Evolutionary conservation across 2,888 invertebrate species (phyloP), one percentile per base, ranked within the genome.

Genomic region (Parnassius glacialis): DNA sequence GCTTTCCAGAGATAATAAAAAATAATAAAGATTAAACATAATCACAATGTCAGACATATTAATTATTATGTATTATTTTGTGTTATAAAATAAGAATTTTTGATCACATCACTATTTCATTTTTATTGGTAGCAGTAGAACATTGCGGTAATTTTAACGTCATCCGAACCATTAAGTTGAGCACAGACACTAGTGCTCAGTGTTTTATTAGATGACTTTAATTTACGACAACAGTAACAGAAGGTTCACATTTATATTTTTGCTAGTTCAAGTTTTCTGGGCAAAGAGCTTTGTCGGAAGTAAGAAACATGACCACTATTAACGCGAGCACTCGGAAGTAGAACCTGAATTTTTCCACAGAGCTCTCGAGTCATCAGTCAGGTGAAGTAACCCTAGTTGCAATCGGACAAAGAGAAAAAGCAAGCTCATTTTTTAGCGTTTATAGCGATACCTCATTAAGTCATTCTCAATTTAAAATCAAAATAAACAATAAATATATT

Each of bases 331-430:
- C 61, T 59, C 25, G 52, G 52, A 62, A 61, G 60, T 60, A 64
- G 52, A 48, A 66, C 63, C 62, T 64, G 64, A 64, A 65, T 57
- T 64, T 67, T 68, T 65, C 66, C 64, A 64, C 65, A 64, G 61
- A 59, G 50, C 61, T 65, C 67, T 61, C 43, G 61, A 67, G 67
- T 65, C 71, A 72, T 72, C 70, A 70, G 68, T 72, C 68, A 72
- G 64, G 52, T 65, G 59, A 65, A 71, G 68, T 68, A 66, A 56
- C 55, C 43, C 48, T 56, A 10, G 52, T 47, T 45, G 52, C 44
- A 63, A 64, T 59, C 65, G 59, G 65, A 65, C 61, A 65, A 65
- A 65, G 64, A 65, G 65, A 68, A 66, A 62, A 65, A 16, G 61
- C 59, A 64, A 66, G 65, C 67, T 67, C 65, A 67, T 69, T 68